Evolutionary conservation across 2,888 invertebrate genomes (phyloP).

Genomic region (Platypus cylindrus): DNA sequence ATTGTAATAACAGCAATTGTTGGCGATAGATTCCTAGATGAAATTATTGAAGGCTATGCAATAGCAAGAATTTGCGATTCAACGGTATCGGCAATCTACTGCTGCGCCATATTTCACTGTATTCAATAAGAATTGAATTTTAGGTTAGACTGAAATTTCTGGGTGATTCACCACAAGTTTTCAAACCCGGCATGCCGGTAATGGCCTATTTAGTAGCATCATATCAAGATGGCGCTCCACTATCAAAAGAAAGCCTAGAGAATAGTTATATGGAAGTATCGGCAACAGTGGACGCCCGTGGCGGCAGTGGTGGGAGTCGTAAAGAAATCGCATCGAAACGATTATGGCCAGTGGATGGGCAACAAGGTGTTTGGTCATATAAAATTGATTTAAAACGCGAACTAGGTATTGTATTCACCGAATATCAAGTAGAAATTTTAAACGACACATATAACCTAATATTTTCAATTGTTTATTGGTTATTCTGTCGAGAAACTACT

Average conservation of each 20-base stretch:
- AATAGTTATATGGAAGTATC: constrained; percentile 55
- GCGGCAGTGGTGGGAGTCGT: constrained; percentile 51
- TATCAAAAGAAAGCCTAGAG: constrained; percentile 49
- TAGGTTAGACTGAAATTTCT: constrained; percentile 55
- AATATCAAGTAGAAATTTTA: too few species aligned
- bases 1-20: constrained; percentile 74
- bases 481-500: too few species aligned
- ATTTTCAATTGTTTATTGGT: too few species aligned
- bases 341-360: constrained; percentile 51
- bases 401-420: too few species aligned
- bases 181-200: constrained; percentile 90
- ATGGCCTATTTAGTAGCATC: constrained; percentile 77
- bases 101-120: background rate
- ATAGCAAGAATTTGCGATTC: constrained; percentile 81
- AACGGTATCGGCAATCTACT: constrained; percentile 33
- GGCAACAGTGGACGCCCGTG: constrained; percentile 47
- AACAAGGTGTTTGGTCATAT: constrained; percentile 71
- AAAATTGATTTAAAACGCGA: constrained; percentile 61
- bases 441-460: too few species aligned
- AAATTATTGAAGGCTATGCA: constrained; percentile 75
- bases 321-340: constrained; percentile 47
- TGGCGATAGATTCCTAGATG: constrained; percentile 76
- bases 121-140: background rate
- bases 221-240: constrained; percentile 79
- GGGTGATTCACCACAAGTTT: constrained; percentile 84